These are phyloP conservation scores for Rhea americana DNA, from an alignment of 2,113 vertebrate species.

Conservation along the genomic window DNA sequence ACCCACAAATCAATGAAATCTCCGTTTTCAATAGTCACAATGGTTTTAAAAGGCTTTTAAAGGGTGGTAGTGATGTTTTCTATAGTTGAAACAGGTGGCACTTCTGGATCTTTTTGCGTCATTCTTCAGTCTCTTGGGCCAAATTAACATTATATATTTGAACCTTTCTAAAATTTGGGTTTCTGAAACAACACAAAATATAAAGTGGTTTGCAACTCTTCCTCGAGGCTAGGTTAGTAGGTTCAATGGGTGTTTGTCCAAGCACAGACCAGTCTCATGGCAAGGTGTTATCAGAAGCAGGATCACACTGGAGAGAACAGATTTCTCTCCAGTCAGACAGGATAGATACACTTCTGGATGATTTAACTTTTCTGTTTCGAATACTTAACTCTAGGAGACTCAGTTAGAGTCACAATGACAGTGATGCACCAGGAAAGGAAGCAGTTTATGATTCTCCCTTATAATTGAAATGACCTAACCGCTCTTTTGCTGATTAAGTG, in stretches of 20 bases:
- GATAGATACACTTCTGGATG: neutral
- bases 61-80: neutral
- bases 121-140: too few relatives aligned
- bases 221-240: neutral
- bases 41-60: neutral
- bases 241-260: neutral
- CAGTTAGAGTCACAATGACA: neutral
- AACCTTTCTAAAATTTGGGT: neutral
- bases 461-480: accelerated
- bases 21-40: neutral
- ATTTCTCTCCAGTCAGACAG: accelerated
- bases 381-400: neutral
- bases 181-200: neutral
- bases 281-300: neutral
- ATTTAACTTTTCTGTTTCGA: neutral
- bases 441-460: neutral
- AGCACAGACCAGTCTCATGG: neutral
- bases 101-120: neutral
- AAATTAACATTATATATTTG: neutral
- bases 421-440: neutral
- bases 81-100: neutral
- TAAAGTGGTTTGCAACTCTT: neutral
- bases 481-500: neutral
- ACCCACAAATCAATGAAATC: neutral
- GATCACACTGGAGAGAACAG: accelerated